Conservation (phyloP, 2,888 invertebrate species). For the Lamproptera curius region DNA sequence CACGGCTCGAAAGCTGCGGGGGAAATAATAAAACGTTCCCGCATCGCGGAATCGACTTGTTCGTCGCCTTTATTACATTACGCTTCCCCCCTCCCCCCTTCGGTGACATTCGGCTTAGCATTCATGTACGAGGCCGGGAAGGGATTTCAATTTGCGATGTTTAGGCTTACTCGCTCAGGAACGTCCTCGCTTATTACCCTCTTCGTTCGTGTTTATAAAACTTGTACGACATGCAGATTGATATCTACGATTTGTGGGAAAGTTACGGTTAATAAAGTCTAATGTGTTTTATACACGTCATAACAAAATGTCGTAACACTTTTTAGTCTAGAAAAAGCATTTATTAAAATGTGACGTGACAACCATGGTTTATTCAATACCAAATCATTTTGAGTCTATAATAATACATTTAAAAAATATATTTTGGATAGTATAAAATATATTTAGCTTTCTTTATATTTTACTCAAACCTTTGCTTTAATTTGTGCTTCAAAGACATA, state of each 20-base stretch:
- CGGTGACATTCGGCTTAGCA: conserved; percentile 4
- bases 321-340: no score
- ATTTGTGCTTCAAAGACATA: no score
- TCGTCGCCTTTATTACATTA: conserved; percentile 13
- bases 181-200: neutral
- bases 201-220: neutral
- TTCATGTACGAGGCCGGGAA: conserved; percentile 4
- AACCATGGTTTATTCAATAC: no score
- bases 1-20: conserved; percentile 2
- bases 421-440: neutral
- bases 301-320: no score
- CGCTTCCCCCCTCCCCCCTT: conserved; percentile 3
- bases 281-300: neutral
- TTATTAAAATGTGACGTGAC: no score
- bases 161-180: neutral
- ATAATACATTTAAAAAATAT: neutral
- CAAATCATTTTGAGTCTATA: no score
- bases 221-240: neutral
- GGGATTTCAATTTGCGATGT: conserved; percentile 15
- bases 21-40: conserved; percentile 2
- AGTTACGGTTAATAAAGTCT: neutral
- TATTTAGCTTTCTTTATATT: no score
- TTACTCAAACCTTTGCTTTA: no score
- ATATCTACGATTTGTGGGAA: neutral
- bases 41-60: conserved; percentile 2